Conservation (phyloP, 2,888 invertebrate species). For the Drosophila putrida region DNA sequence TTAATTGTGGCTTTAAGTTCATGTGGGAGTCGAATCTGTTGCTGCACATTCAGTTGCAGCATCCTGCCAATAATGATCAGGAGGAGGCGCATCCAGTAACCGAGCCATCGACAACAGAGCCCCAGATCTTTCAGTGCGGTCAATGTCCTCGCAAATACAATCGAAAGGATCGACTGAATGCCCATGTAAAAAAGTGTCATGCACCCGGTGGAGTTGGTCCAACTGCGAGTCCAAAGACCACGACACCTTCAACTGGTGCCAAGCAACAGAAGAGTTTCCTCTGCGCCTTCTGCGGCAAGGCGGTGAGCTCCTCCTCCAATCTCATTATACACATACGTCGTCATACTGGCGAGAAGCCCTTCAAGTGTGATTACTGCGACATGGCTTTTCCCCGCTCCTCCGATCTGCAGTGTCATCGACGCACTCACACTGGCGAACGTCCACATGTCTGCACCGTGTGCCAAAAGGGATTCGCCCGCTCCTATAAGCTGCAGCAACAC, state of each 20-base stretch:
- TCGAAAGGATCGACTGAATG: slow-evolving; percentile 82
- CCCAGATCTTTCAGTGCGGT: slow-evolving; percentile 78
- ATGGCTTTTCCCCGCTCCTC: slow-evolving; percentile 89
- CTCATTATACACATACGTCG: slow-evolving; percentile 89
- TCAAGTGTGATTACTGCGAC: slow-evolving; percentile 88
- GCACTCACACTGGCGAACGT: slow-evolving; percentile 88
- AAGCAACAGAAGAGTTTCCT: slow-evolving; percentile 85
- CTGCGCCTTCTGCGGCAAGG: slow-evolving; percentile 88
- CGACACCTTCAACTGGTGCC: slow-evolving; percentile 1
- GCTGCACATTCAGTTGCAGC: slow-evolving; percentile 72
- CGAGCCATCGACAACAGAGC: slow-evolving; percentile 4
- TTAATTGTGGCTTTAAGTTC: slow-evolving; percentile 81
- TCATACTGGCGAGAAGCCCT: slow-evolving; percentile 89
- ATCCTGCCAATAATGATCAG: slow-evolving; percentile 40
- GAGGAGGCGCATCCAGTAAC: not conserved
- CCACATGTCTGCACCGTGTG: slow-evolving; percentile 86
- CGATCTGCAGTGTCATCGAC: slow-evolving; percentile 88
- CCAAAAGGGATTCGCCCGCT: slow-evolving; percentile 87
- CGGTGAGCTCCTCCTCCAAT: slow-evolving; percentile 88
- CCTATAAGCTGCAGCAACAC: slow-evolving; percentile 88
- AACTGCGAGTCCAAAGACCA: not conserved
- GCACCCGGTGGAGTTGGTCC: slow-evolving; percentile 15
- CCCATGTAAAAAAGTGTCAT: slow-evolving; percentile 81
- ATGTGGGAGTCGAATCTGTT: slow-evolving; percentile 84
- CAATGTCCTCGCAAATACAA: slow-evolving; percentile 83